These are phyloP conservation scores for Oryzaephilus surinamensis DNA, from an alignment of 1,140 invertebrate genomes.

Conservation along the genomic window DNA sequence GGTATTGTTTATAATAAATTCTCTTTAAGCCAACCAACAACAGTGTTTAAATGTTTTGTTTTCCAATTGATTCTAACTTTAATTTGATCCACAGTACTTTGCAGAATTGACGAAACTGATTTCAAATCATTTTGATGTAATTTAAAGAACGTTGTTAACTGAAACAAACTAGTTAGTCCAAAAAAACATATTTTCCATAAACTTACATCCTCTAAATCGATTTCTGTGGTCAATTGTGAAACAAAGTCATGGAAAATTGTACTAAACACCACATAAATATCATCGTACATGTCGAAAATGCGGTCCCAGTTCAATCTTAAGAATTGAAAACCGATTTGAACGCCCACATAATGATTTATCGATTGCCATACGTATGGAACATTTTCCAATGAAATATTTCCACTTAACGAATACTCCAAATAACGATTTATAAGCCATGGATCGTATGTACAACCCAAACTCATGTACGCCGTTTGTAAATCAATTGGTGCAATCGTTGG, in stretches of 20 bases:
- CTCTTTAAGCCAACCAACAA: constrained; percentile 23
- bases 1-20: constrained; percentile 9
- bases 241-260: constrained; percentile 30
- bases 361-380: constrained; percentile 31
- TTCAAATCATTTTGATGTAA: constrained; percentile 25
- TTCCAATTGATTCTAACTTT: constrained; percentile 28
- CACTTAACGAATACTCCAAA: constrained; percentile 25
- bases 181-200: background rate
- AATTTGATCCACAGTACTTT: constrained; percentile 27
- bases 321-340: constrained; percentile 27
- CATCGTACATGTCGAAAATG: constrained; percentile 25
- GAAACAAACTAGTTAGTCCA: constrained; percentile 9
- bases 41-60: constrained; percentile 23
- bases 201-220: constrained; percentile 32
- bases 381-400: constrained; percentile 27
- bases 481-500: constrained; percentile 23
- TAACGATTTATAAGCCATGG: constrained; percentile 32
- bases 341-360: constrained; percentile 26
- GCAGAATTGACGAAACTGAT: constrained; percentile 21
- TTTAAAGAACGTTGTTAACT: constrained; percentile 29
- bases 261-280: constrained; percentile 25
- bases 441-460: constrained; percentile 29
- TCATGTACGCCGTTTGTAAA: constrained; percentile 25
- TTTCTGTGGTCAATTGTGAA: constrained; percentile 25
- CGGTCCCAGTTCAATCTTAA: constrained; percentile 28